These are phyloP conservation scores for Eupithecia abbreviata DNA, from an alignment of 2,888 invertebrate genomes.

Conservation along the genomic window DNA sequence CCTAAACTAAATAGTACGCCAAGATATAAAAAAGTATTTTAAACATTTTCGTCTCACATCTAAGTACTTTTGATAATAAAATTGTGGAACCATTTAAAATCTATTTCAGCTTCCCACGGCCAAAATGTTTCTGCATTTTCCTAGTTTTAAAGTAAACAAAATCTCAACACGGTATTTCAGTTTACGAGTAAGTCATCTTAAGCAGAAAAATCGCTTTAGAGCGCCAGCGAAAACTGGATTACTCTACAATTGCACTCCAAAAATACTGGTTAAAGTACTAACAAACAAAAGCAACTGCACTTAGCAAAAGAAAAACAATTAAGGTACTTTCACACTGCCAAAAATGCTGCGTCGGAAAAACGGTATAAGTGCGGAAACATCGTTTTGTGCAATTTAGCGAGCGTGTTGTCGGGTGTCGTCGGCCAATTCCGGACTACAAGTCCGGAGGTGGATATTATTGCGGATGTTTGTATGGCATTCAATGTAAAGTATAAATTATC, in stretches of 20 bases:
- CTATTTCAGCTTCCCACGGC: background rate
- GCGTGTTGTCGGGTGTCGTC: conserved; percentile 59
- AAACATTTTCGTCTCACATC: background rate
- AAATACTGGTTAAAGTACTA: conserved; percentile 22
- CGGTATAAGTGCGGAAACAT: conserved; percentile 50
- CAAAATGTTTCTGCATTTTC: background rate
- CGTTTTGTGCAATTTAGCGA: conserved; percentile 65
- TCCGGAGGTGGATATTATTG: conserved; percentile 47
- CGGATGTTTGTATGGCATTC: conserved; percentile 12
- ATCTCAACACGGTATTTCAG: background rate
- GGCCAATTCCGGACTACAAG: conserved; percentile 60
- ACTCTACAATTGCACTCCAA: background rate
- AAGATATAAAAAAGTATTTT: background rate
- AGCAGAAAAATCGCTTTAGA: background rate
- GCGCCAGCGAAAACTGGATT: background rate
- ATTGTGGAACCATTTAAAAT: background rate
- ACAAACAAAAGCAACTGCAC: conserved; percentile 31
- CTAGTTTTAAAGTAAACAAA: background rate
- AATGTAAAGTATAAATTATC: no score
- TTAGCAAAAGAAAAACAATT: conserved; percentile 54
- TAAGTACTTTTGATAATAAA: background rate
- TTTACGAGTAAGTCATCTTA: background rate
- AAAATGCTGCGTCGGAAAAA: conserved; percentile 67
- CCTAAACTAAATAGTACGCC: background rate
- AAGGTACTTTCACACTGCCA: conserved; percentile 56